Evolutionary conservation across 2,888 invertebrate genomes (phyloP).

Genomic region (Diarsia brunnea): DNA sequence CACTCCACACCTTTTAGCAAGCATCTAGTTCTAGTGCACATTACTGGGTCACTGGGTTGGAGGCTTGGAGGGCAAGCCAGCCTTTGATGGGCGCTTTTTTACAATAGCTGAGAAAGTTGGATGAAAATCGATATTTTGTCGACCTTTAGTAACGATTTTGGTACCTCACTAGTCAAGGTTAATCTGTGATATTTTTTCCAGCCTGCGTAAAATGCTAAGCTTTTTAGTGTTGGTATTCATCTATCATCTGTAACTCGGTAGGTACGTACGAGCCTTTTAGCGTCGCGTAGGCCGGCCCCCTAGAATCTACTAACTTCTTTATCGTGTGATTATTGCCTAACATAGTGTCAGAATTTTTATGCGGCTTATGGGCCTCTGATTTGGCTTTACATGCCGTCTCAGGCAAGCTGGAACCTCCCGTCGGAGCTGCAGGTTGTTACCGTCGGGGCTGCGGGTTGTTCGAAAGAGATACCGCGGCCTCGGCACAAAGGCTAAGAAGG

Average conservation of each 20-base stretch:
- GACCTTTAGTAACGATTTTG: conserved; percentile 36
- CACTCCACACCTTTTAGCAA: conserved; percentile 81
- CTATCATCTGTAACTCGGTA: no score
- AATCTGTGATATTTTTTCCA: not conserved
- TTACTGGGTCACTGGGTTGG: conserved; percentile 82
- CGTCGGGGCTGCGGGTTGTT: no score
- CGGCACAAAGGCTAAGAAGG: no score
- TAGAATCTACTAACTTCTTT: no score
- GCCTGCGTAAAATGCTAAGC: not conserved
- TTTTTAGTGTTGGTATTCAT: not conserved
- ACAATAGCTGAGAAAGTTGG: conserved; percentile 36
- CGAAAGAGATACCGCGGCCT: no score
- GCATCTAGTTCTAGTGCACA: conserved; percentile 69
- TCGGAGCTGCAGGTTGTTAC: no score
- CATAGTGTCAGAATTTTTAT: no score
- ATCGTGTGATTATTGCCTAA: no score
- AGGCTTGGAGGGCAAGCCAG: conserved; percentile 65
- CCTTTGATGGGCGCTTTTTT: conserved; percentile 24
- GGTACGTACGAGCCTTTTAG: not conserved
- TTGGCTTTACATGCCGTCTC: no score
- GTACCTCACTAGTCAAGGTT: conserved; percentile 6
- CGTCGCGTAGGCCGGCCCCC: no score
- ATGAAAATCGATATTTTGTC: conserved; percentile 25
- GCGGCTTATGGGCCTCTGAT: no score
- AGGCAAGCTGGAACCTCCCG: no score